Evolutionary conservation across 2,113 vertebrate species (phyloP), one percentile per base, ranked within the genome.

Genomic region (Vombatus ursinus): DNA sequence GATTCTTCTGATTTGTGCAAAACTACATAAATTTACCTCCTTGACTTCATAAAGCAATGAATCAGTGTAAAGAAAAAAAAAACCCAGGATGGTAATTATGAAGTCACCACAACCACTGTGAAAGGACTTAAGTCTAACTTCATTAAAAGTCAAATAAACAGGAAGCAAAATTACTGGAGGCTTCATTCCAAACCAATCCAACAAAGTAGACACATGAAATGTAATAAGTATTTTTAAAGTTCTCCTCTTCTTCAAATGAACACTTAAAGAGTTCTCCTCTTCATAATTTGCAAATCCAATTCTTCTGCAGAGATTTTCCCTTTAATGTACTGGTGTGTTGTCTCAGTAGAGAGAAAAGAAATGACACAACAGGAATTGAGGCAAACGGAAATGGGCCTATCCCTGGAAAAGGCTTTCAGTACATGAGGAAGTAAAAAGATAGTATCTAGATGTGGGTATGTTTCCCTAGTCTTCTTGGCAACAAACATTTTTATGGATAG

Each of bases 101-200:
- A 0, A 91, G 93, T 89, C 19, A 53, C 0, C 52, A 49, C 44
- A 93, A 90, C 53, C 37, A 57, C 11, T 28, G 22, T 0, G 95
- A 37, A 91, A 95, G 95, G 48, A 97, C 77, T 93, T 95, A 48
- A 91, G 93, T 92, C 24, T 57, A 51, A 48, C 94, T 50, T 91
- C 94, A 68, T 0, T 94, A 54, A 98, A 97, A 97, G 49, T 23
- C 44, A 94, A 97, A 49, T 49, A 96, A 95, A 93, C 0, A 97
- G 93, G 95, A 28, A 95, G 68, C 94, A 95, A 96, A 96, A 94
- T 96, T 90, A 91, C 0, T 49, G 93, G 57, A 92, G 48, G 31
- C 94, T 95, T 96, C 61, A 49, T 25, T 96, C 84, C 93, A 92
- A 97, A 94, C 37, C 96, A 96, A 97, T 96, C 90, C 47, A 97